Base-by-base conservation (phyloP, 2,888 invertebrate genomes). In the Eupithecia abbreviata region DNA sequence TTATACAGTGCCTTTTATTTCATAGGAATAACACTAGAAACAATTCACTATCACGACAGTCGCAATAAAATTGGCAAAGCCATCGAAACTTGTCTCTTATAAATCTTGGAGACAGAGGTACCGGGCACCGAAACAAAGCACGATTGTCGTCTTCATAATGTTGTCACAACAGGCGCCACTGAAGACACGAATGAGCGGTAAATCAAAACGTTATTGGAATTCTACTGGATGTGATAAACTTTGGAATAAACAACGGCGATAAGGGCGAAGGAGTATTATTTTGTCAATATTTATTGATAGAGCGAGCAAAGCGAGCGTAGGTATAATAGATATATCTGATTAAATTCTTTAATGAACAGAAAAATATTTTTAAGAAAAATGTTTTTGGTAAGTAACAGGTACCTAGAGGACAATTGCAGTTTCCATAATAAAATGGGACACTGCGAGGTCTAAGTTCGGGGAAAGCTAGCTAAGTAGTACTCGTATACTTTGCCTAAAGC, bases 111-210 rank as follows among this genome's bases (percentile, higher is more conserved):
- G 78, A 72, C 72, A 47, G 13, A 66, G 73, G 73, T 75, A 72
- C 74, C 78, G 67, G 78, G 78, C 42, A 78, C 78, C 58, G 58
- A 58, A 70, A 71, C 67, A 76, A 66, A 82, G 85, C 77, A 68
- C 82, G 85, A 68, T 45, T 43, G 43, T 12, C n/a, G 81, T 73
- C 79, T 80, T 78, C 91, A 88, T 91, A 91, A 92, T 90, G 87
- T 89, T 91, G 92, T 91, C 92, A 86, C 90, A 85, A 85, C 82
- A 82, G 90, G 90, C 89, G 91, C 90, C 87, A 86, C 84, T 72
- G 81, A 73, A 74, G 77, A 87, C 93, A 92, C 91, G 92, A 86
- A 88, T 81, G 71, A 67, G 72, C 74, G 41, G 87, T 92, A 92
- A 92, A 91, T 93, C 91, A 92, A 86, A 85, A 49, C 43, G 18